Conservation (phyloP, 2,113 vertebrate species). For the Xenopus laevis region DNA sequence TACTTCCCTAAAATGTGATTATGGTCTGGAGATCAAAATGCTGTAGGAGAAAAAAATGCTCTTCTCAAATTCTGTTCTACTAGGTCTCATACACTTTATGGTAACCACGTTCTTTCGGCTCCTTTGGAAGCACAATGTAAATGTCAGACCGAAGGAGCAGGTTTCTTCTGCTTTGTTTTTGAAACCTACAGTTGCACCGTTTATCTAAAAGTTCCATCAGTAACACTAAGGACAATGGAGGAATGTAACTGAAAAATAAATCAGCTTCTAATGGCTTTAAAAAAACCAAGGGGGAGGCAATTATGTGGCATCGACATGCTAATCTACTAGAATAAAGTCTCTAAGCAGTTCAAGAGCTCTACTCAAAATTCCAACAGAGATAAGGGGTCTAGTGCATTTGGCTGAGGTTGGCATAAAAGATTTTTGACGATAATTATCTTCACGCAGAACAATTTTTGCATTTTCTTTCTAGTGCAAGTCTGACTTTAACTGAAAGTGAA, state of each 20-base stretch:
- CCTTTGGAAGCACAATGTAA: conserved; percentile 29
- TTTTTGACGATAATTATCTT: conserved; percentile 75
- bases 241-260: conserved; percentile 74
- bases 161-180: conserved; percentile 42
- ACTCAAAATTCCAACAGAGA: conserved; percentile 88
- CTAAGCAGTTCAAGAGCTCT: conserved; percentile 79
- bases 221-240: conserved; percentile 66
- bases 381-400: conserved; percentile 71
- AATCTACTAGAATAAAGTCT: conserved; percentile 86
- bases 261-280: conserved; percentile 85
- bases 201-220: conserved; percentile 66
- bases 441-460: conserved; percentile 64
- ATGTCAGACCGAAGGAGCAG: conserved; percentile 14
- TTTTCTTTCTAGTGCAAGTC: conserved; percentile 60
- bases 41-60: rapidly evolving
- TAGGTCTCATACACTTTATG: not conserved
- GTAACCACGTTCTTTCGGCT: not conserved
- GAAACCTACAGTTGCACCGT: conserved; percentile 41
- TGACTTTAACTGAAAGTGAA: conserved; percentile 43
- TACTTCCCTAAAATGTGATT: not conserved
- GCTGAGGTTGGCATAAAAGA: conserved; percentile 63
- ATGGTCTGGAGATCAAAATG: not conserved
- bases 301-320: conserved; percentile 89
- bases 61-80: rapidly evolving
- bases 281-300: conserved; percentile 82